Evolutionary conservation across 2,888 invertebrate species (phyloP).

Genomic region (Apotomis capreana): DNA sequence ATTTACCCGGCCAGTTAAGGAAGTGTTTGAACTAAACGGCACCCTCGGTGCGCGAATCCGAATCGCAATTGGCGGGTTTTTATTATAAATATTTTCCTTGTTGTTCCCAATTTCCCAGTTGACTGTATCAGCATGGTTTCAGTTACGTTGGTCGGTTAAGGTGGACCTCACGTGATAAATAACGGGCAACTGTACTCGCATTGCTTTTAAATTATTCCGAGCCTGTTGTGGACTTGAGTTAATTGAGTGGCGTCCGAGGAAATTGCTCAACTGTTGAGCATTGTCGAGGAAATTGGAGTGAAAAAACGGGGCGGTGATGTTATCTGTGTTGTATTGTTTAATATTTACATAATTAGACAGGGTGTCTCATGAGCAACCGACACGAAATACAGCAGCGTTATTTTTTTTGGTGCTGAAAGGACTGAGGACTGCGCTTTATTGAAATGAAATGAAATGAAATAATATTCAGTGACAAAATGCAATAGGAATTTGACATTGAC

Average conservation of each 20-base stretch:
- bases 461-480: no score
- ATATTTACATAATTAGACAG: background rate
- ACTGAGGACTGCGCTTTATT: no score
- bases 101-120: no score
- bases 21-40: no score
- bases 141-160: conserved; percentile 2
- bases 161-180: conserved; percentile 2
- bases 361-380: background rate
- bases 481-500: no score
- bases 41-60: no score
- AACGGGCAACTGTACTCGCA: background rate
- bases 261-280: background rate
- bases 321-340: background rate
- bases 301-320: background rate
- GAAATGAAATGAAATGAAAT: no score
- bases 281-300: background rate
- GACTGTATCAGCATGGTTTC: background rate
- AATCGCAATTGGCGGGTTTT: no score
- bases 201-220: conserved; percentile 23
- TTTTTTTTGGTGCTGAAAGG: no score
- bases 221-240: conserved; percentile 20
- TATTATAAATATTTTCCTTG: background rate
- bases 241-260: conserved; percentile 17
- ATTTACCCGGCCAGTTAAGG: no score
- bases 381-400: no score